Base-by-base conservation (phyloP, 2,113 vertebrate species). In the Oenanthe oenanthe region DNA sequence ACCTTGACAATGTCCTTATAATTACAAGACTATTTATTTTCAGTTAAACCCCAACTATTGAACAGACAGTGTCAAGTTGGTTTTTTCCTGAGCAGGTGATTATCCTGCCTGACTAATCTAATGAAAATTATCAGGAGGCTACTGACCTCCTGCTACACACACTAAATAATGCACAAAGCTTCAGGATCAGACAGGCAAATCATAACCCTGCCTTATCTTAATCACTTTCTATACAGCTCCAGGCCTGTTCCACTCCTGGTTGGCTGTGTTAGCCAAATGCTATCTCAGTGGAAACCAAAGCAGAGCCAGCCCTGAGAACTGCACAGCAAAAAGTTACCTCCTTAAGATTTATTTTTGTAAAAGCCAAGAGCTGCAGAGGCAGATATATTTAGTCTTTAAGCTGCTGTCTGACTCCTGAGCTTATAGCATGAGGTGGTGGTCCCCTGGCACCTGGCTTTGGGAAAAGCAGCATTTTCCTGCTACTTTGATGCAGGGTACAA, bases 21-120 rank as follows among this genome's bases (percentile, higher is more conserved):
- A 97, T 97, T 97, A 92, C 71, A 78, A 72, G 76, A 56, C 88
- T 97, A 93, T 95, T 97, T 95, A 96, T 95, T 96, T 96, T 95
- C 92, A 60, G 95, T 93, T 94, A 92, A 97, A 96, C 56, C 62
- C 89, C 57, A 94, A 67, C 91, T 94, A 94, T 81, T 94, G 95
- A 92, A 95, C 67, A 96, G 87, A 74, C 60, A 86, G 82, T 79
- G 86, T 89, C 48, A 88, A 95, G 95, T 79, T 94, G 76, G 48
- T 51, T 94, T 92, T 92, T 93, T 94, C 86, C 94, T 62, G 24
- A 94, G 91, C 88, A 89, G 92, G 94, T 95, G 83, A 96, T 95
- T 96, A 96, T 89, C 78, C 95, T 96, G 85, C 89, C 73, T 40
- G 24, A 80, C 94, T 97, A 96, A 96, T 97, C 95, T 96, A 96